Conservation (phyloP, 2,797 vertebrate genomes). For the Trachurus trachurus region DNA sequence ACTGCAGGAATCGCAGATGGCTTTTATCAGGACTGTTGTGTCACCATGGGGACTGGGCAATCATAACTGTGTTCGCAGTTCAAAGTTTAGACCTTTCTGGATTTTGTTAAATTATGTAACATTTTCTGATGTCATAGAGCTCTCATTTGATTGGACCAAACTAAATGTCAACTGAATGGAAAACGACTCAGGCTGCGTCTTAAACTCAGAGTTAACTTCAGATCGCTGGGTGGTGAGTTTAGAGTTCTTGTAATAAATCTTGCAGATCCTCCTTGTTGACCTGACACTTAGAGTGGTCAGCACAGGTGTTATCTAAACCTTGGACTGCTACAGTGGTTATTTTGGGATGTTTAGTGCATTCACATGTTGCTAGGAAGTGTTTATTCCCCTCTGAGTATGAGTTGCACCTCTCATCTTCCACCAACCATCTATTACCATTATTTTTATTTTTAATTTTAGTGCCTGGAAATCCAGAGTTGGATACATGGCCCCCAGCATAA, state of each 20-base stretch:
- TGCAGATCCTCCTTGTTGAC: slow-evolving; percentile 44
- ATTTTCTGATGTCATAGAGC: slow-evolving; percentile 16
- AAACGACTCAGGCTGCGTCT: slow-evolving; percentile 22
- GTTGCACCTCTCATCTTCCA: slow-evolving; percentile 59
- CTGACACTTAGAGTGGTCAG: slow-evolving; percentile 41
- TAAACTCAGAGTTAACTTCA: slow-evolving; percentile 14
- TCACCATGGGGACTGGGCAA: slow-evolving; percentile 30
- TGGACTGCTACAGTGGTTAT: slow-evolving; percentile 73
- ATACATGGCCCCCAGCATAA: slow-evolving; percentile 81
- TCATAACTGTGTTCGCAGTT: slow-evolving; percentile 33
- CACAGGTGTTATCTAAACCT: slow-evolving; percentile 73
- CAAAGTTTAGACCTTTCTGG: slow-evolving; percentile 19
- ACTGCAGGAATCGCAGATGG: slow-evolving; percentile 35
- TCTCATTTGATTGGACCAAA: slow-evolving; percentile 36
- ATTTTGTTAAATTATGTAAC: slow-evolving; percentile 19
- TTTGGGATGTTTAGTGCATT: slow-evolving; percentile 79
- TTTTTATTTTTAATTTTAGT: slow-evolving; percentile 67
- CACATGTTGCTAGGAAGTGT: slow-evolving; percentile 72
- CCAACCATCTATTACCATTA: slow-evolving; percentile 33
- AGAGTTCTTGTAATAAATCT: slow-evolving; percentile 40
- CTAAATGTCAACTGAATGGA: slow-evolving; percentile 4
- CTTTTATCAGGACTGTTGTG: slow-evolving; percentile 29
- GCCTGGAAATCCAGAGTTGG: slow-evolving; percentile 83
- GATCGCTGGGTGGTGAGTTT: slow-evolving; percentile 31
- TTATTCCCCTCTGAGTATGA: slow-evolving; percentile 55